Base-by-base conservation (phyloP, 2,888 invertebrate species). In the Salpingus planirostris region DNA sequence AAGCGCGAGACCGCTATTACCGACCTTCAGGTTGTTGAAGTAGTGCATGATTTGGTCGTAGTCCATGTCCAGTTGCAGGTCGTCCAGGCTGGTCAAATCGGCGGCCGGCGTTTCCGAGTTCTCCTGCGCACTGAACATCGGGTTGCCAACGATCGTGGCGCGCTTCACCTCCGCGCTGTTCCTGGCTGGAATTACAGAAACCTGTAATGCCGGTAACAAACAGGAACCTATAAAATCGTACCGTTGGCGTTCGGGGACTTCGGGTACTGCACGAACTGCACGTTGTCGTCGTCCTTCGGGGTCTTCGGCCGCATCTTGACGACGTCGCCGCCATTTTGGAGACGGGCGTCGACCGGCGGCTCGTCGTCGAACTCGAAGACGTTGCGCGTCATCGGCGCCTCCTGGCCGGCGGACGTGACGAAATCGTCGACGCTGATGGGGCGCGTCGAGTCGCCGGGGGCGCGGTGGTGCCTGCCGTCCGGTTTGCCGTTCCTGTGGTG, bases 1-100 rank as follows among this genome's bases (percentile, higher is more conserved):
- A 21, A 22, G 14, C 22, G n/a, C n/a, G n/a, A n/a, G n/a, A n/a
- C n/a, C n/a, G 22, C 23, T 44, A 28, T 43, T 55, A 45, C 74
- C 72, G 74, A 91, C 91, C 77, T 95, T 95, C 61, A 96, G 76
- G 74, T 91, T 93, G 73, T 93, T 91, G 74, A 96, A 95, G 69
- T 95, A 93, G 65, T 92, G 87, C 88, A 93, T 89, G 66, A 96
- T 87, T 73, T 93, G 91, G 65, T 93, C 91, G 69, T 95, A 95
- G 69, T 93, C 90, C 90, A 95, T 89, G 60, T 87, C 87, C 39
- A 76, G 64, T 53, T 74, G 74, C 44, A 89, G 74, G 64, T 88
- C 86, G 65, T 88, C 87, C 49, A 88, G 69, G 28, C 76, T 80
- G 38, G 81, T 74, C 46, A 77, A 65, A 50, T 80, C 80, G 23